phyloP scores from a whole-genome alignment of 2,888 invertebrate species.

The Capitulum mitella region DNA sequence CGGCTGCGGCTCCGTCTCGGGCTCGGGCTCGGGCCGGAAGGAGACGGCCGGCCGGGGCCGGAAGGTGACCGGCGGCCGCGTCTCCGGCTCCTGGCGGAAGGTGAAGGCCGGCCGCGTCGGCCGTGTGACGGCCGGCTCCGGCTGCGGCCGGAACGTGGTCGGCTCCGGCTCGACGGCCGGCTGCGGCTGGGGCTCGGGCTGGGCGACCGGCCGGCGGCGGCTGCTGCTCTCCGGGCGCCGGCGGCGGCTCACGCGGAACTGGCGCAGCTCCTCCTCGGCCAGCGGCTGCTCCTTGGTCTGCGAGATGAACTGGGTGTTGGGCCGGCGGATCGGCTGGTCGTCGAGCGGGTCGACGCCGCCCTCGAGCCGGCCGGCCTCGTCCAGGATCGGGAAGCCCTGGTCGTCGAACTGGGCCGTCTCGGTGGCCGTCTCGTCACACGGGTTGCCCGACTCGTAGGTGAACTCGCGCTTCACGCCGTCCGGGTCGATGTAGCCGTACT shows the following conservation, averaged over 20 bases:
- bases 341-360: conserved; percentile 37
- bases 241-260: conserved; percentile 44
- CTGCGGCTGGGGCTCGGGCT: conserved; percentile 33
- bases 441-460: conserved; percentile 76
- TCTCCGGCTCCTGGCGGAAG: conserved; percentile 39
- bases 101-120: conserved; percentile 44
- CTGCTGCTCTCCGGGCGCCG: conserved; percentile 28
- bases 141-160: conserved; percentile 42
- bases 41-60: conserved; percentile 38
- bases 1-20: conserved; percentile 40
- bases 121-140: conserved; percentile 41
- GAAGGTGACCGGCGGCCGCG: conserved; percentile 39
- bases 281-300: conserved; percentile 39
- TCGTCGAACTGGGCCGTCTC: conserved; percentile 51
- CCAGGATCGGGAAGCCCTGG: conserved; percentile 34
- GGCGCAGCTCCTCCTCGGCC: conserved; percentile 37
- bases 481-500: conserved; percentile 79
- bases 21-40: neutral
- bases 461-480: conserved; percentile 79
- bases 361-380: conserved; percentile 43
- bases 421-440: conserved; percentile 67
- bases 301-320: conserved; percentile 37
- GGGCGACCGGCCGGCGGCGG: neutral
- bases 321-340: conserved; percentile 36
- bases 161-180: conserved; percentile 31